These are phyloP conservation scores for Glossosoma conforme DNA, from an alignment of 1,140 invertebrate species.

Conservation along the genomic window DNA sequence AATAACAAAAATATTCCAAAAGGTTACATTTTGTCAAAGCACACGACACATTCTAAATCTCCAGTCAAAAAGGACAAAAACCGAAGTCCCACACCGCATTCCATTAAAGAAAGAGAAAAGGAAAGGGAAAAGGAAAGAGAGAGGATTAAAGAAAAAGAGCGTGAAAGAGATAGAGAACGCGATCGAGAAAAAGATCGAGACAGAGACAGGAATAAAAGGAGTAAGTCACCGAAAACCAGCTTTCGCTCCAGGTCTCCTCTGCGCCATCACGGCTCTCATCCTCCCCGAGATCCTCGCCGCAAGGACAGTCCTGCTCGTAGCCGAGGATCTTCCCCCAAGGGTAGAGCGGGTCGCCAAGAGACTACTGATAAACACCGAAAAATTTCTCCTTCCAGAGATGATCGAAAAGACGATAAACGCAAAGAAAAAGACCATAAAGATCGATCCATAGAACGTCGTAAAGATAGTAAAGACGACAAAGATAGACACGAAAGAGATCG, in stretches of 20 bases:
- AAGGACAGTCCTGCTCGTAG: constrained; percentile 49
- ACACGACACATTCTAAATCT: constrained; percentile 38
- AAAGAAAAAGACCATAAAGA: constrained; percentile 47
- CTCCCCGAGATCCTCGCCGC: constrained; percentile 43
- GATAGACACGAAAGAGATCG: constrained; percentile 51
- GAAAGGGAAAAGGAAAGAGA: constrained; percentile 43
- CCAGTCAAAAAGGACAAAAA: constrained; percentile 43
- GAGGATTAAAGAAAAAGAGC: constrained; percentile 41
- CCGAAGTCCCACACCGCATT: constrained; percentile 42
- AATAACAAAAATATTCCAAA: constrained; percentile 45
- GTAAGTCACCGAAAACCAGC: constrained; percentile 42
- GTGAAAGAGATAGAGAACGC: constrained; percentile 41
- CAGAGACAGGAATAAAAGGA: no score
- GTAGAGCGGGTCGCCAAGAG: constrained; percentile 41
- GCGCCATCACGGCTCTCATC: constrained; percentile 39
- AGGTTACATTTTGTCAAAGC: constrained; percentile 37
- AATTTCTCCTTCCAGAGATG: constrained; percentile 40
- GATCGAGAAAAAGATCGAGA: constrained; percentile 42
- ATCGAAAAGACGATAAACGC: constrained; percentile 36
- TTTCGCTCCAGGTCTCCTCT: constrained; percentile 42
- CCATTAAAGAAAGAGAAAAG: constrained; percentile 39
- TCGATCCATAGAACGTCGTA: constrained; percentile 45
- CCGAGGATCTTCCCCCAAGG: constrained; percentile 47
- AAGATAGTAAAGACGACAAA: constrained; percentile 50
- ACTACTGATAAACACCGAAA: constrained; percentile 45